Evolutionary conservation across 2,888 invertebrate genomes (phyloP), one percentile per base, ranked within the genome.

Genomic region (Rotaria macrura): DNA sequence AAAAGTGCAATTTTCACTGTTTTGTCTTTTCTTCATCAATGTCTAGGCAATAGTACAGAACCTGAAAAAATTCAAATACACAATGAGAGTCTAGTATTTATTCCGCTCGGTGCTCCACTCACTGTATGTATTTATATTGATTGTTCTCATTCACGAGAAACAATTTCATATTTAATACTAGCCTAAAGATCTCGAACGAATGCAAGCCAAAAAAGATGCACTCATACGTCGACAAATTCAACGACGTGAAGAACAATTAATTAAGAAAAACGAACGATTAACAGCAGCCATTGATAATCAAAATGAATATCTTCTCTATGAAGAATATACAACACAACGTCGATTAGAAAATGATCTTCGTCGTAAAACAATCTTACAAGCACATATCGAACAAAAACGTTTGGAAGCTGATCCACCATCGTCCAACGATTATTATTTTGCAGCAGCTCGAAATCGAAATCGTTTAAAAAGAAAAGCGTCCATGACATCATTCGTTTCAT

Each of bases 321-420:
- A 79, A 79, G 74, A 79, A 43, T 79, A 43, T 79, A 79, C n/a
- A 1, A 14, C 25, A 10, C 74, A 79, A 23, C 74, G 74, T 43
- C 74, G 74, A 43, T 23, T 43, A 25, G 74, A 79, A 43, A n/a
- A 20, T 40, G n/a, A 79, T 43, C n/a, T 43, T 43, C 38, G 74
- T 43, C 74, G 74, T 43, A 79, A 17, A 25, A 43, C 74, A 40
- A 79, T 79, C 25, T 25, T 79, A 43, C 74, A 79, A 43, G 74
- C 74, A n/a, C 74, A 79, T 79, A 43, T 34, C 10, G 74, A 79
- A 43, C 74, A 79, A 79, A 79, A 79, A 79, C 74, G 74, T 25
- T 25, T 79, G n/a, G 74, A 79, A 79, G 74, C 74, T 43, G 74
- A 79, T 79, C 74, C 74, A 1, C 40, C 38, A 25, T 43, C 74